Conservation (phyloP, 2,113 vertebrate species). For the Pycnonotus jocosus region DNA sequence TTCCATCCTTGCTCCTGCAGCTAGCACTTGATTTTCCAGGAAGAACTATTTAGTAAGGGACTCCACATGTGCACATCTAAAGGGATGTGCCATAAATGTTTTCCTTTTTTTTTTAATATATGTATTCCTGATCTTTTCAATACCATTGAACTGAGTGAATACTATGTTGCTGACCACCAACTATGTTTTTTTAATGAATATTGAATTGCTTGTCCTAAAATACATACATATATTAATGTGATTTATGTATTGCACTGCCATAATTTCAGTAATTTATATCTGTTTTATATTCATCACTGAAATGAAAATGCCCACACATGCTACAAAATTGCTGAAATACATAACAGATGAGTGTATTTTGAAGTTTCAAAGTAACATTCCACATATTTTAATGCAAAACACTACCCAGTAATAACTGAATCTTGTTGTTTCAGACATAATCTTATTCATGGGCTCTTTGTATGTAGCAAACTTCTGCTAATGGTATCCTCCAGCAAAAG, state of each 20-base stretch:
- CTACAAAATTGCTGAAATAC: neutral
- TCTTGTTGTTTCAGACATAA: neutral
- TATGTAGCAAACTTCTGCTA: neutral
- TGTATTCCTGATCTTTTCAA: neutral
- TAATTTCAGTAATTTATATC: neutral
- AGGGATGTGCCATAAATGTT: neutral
- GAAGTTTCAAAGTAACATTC: neutral
- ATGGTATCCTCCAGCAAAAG: neutral
- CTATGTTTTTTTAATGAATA: neutral
- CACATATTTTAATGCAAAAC: neutral
- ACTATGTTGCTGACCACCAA: neutral
- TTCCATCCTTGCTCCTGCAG: neutral
- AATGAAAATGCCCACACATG: neutral
- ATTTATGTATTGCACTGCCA: neutral
- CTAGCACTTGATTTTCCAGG: neutral
- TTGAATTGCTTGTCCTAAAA: neutral
- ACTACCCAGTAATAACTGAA: neutral
- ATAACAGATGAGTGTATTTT: neutral
- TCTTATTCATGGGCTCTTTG: neutral
- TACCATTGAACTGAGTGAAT: neutral
- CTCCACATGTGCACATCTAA: rapidly evolving
- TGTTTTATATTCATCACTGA: neutral
- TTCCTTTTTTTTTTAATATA: too few species aligned
- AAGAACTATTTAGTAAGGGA: neutral
- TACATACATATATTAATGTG: rapidly evolving